These are phyloP conservation scores for Acanthiza pusilla DNA, from an alignment of 2,797 vertebrate genomes.

Conservation along the genomic window DNA sequence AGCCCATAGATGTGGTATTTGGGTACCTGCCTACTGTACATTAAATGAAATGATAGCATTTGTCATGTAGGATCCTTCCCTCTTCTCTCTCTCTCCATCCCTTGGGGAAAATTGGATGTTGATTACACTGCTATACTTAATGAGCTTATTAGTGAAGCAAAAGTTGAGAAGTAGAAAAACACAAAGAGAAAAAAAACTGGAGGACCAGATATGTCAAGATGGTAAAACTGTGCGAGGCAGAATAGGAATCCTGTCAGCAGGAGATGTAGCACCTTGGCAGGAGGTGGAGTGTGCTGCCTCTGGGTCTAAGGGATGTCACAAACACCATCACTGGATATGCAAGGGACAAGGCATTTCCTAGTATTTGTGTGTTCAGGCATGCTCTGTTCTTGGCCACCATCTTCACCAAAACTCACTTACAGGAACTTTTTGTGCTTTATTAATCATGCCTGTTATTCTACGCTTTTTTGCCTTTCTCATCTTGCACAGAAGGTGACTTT, in stretches of 20 bases:
- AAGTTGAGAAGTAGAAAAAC: neutral
- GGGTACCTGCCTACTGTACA: neutral
- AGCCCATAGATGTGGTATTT: neutral
- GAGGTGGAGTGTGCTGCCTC: neutral
- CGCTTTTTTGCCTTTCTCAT: neutral
- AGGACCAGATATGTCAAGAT: neutral
- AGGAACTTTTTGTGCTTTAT: neutral
- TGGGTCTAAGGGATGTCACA: neutral
- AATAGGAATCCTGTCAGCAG: neutral
- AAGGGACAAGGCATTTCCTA: neutral
- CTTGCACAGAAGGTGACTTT: neutral
- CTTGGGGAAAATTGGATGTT: neutral
- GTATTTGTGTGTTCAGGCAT: neutral
- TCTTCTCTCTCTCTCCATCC: neutral
- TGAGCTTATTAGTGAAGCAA: constrained; percentile 1
- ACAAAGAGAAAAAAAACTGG: neutral
- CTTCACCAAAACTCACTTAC: neutral
- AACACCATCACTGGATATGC: neutral
- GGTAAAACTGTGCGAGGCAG: neutral
- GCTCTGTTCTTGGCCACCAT: neutral
- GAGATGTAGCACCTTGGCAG: neutral
- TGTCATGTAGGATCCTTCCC: neutral
- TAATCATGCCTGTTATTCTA: neutral
- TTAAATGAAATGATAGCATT: neutral
- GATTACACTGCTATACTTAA: constrained; percentile 1